These are phyloP conservation scores for Drosophila equinoxialis DNA, from an alignment of 1,140 invertebrate species.

Conservation along the genomic window DNA sequence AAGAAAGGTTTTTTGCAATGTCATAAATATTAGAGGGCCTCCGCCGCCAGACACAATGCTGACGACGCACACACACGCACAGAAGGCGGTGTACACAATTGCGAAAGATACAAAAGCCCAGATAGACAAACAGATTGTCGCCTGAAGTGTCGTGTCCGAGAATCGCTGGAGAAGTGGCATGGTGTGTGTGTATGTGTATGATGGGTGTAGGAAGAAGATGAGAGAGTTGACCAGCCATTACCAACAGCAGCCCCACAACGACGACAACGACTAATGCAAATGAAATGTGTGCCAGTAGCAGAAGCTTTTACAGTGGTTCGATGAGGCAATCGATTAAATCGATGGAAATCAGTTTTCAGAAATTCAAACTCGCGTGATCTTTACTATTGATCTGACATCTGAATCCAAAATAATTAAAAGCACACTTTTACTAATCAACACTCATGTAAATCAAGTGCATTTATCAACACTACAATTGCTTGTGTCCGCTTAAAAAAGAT, in stretches of 20 bases:
- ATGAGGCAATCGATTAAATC: neutral
- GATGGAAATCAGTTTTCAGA: too few species aligned
- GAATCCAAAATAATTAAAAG: too few species aligned
- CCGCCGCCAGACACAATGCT: constrained; percentile 41
- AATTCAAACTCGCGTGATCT: too few species aligned
- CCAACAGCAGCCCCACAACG: neutral
- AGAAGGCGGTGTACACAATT: constrained; percentile 22
- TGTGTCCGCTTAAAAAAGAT: too few species aligned
- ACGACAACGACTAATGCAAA: constrained; percentile 12
- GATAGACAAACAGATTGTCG: constrained; percentile 77
- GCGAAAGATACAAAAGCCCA: constrained; percentile 59
- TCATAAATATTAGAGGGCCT: constrained; percentile 69
- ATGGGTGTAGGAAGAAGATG: neutral
- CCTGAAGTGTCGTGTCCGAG: constrained; percentile 53
- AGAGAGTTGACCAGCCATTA: constrained; percentile 8
- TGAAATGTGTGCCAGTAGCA: constrained; percentile 10
- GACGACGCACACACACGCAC: constrained; percentile 35
- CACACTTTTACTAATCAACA: too few species aligned
- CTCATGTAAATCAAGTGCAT: too few species aligned
- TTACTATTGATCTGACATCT: too few species aligned
- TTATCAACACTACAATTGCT: too few species aligned
- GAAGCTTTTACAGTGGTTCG: constrained; percentile 8
- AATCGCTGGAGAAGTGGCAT: neutral
- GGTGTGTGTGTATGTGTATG: too few species aligned
- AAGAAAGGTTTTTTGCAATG: constrained; percentile 40